A percentile compares a stretch with the other conserved stretches of the same genome.
phyloP scores from a whole-genome alignment of 1,140 invertebrate genomes.

The Sesamia nonagrioides region DNA sequence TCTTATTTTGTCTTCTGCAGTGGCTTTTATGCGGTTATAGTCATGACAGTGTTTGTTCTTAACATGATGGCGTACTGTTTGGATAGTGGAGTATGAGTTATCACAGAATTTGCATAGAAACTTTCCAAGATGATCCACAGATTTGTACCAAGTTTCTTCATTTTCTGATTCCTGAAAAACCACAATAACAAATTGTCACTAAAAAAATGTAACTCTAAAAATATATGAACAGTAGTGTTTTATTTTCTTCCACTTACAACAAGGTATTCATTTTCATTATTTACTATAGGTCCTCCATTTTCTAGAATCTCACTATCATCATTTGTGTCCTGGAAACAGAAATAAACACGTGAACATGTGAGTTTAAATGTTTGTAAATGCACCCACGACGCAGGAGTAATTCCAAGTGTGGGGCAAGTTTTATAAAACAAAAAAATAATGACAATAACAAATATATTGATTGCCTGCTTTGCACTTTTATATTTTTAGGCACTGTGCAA shows the following conservation, averaged over 20 bases:
- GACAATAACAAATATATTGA: too few relatives aligned
- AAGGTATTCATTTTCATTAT: constrained; percentile 1
- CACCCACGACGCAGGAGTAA: too few relatives aligned
- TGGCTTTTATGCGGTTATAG: constrained; percentile 48
- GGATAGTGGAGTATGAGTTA: constrained; percentile 58
- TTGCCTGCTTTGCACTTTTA: too few relatives aligned
- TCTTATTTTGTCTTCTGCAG: constrained; percentile 54
- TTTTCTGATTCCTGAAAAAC: constrained; percentile 9
- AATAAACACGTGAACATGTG: not conserved
- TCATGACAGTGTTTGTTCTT: constrained; percentile 60
- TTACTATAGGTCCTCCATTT: not conserved
- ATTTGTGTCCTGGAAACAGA: not conserved
- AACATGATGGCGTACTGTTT: constrained; percentile 64
- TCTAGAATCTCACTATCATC: not conserved
- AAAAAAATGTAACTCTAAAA: not conserved
- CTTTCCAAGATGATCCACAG: constrained; percentile 57
- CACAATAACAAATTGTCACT: not conserved
- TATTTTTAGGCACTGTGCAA: too few relatives aligned
- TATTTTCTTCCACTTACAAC: not conserved
- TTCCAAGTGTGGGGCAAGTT: too few relatives aligned
- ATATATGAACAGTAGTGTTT: too few relatives aligned
- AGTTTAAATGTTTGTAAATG: too few relatives aligned
- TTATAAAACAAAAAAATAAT: too few relatives aligned
- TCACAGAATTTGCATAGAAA: constrained; percentile 67
- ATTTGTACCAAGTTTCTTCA: constrained; percentile 59